A percentile compares a stretch with the other conserved stretches of the same genome.
These are phyloP conservation scores for Lanistes nyassanus DNA, from an alignment of 1,140 invertebrate genomes.

Conservation along the genomic window DNA sequence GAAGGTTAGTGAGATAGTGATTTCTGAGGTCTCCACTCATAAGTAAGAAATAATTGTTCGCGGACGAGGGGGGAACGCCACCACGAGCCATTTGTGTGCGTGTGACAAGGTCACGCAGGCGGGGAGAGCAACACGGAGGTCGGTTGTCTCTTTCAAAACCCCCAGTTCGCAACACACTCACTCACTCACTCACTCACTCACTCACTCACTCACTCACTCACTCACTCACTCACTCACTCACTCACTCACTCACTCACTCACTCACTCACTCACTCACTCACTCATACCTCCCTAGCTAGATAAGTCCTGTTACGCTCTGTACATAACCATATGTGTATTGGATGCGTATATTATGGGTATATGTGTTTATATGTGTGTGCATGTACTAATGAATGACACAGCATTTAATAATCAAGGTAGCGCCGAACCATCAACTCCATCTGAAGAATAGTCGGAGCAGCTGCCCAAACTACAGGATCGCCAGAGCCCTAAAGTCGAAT, in stretches of 20 bases:
- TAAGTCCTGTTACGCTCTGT: not conserved
- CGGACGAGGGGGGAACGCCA: too few relatives aligned
- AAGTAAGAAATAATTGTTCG: too few relatives aligned
- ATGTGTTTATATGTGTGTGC: too few relatives aligned
- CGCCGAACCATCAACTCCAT: not conserved
- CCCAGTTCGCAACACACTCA: too few relatives aligned
- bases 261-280: not conserved
- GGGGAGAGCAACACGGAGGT: too few relatives aligned
- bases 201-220: constrained; percentile 3
- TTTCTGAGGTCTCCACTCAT: too few relatives aligned
- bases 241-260: not conserved
- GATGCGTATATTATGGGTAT: not conserved
- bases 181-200: not conserved
- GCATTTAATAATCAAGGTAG: not conserved
- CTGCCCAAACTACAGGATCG: not conserved
- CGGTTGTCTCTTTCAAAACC: too few relatives aligned
- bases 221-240: constrained; percentile 1
- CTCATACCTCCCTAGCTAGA: not conserved
- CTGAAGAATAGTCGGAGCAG: not conserved
- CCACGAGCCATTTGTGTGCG: too few relatives aligned
- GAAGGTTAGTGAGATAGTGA: too few relatives aligned
- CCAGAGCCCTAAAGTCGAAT: not conserved
- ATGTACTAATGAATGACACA: too few relatives aligned
- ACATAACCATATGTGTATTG: not conserved
- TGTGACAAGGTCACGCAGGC: too few relatives aligned